These are phyloP conservation scores for Ptychadena robeensis DNA, from an alignment of 2,797 vertebrate genomes.

Conservation along the genomic window DNA sequence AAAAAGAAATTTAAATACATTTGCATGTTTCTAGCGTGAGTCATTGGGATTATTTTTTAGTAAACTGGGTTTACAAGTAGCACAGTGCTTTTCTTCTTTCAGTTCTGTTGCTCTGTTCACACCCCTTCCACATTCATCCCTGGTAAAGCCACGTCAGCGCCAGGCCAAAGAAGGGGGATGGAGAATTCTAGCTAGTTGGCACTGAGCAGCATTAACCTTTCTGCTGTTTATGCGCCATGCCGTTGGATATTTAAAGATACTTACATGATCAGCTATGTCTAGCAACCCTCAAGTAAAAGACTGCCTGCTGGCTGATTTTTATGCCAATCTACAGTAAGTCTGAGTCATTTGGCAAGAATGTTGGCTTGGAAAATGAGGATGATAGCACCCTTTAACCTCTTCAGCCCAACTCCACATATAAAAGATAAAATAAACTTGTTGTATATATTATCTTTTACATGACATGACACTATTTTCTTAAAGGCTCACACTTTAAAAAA, in stretches of 20 bases:
- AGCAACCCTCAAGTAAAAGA: neutral
- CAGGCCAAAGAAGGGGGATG: slow-evolving; percentile 25
- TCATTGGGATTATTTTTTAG: slow-evolving; percentile 1
- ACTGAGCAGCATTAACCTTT: slow-evolving; percentile 35
- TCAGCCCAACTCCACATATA: neutral
- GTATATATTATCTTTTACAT: neutral
- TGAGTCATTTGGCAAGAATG: slow-evolving; percentile 50
- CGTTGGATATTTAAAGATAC: neutral
- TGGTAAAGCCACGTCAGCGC: slow-evolving; percentile 54
- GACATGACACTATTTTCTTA: neutral
- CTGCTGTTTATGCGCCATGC: neutral
- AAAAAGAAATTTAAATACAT: neutral
- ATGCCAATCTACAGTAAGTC: slow-evolving; percentile 36
- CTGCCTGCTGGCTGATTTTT: slow-evolving; percentile 24
- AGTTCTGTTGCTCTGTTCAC: neutral
- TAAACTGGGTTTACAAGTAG: neutral
- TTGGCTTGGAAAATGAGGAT: slow-evolving; percentile 19
- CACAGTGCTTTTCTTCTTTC: slow-evolving; percentile 17
- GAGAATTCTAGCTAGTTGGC: slow-evolving; percentile 32
- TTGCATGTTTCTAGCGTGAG: neutral
- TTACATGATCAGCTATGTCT: neutral
- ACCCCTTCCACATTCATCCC: slow-evolving; percentile 11
- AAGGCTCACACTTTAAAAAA: neutral
- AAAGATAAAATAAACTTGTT: neutral
- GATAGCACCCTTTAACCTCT: slow-evolving; percentile 25